Conservation (phyloP, 2,797 vertebrate species). For the Gastrophryne carolinensis region DNA sequence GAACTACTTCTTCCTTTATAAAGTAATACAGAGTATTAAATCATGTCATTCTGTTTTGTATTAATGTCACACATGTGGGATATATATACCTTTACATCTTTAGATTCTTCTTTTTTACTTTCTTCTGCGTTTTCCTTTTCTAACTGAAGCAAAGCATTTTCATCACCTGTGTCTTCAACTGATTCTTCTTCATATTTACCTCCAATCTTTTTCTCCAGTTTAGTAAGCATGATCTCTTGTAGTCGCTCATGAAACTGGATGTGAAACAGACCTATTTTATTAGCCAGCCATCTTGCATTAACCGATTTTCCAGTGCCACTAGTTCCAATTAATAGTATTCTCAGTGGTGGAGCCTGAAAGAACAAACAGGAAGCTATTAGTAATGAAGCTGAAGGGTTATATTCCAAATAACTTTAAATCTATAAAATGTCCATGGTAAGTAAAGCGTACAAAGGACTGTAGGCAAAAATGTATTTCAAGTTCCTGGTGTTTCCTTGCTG, state of each 20-base stretch:
- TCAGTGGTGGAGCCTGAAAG: constrained; percentile 81
- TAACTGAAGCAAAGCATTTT: constrained; percentile 38
- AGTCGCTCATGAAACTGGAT: constrained; percentile 90
- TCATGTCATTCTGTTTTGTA: too few species aligned
- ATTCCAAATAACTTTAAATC: too few species aligned
- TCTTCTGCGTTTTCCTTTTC: constrained; percentile 24
- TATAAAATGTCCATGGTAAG: too few species aligned
- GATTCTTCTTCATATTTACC: constrained; percentile 70
- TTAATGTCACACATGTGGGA: not conserved
- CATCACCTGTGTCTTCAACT: constrained; percentile 55
- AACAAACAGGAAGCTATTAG: not conserved
- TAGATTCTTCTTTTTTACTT: constrained; percentile 56
- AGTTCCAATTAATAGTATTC: constrained; percentile 80
- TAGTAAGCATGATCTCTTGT: constrained; percentile 82
- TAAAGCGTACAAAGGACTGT: too few species aligned
- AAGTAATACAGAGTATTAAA: constrained; percentile 1
- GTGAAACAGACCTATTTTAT: constrained; percentile 85
- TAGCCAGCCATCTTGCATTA: constrained; percentile 76
- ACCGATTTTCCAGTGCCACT: constrained; percentile 85
- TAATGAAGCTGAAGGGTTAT: too few species aligned
- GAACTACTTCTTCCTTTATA: constrained; percentile 59
- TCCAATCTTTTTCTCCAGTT: constrained; percentile 73
- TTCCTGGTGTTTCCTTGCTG: too few species aligned
- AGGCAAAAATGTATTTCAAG: too few species aligned
- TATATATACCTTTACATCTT: constrained; percentile 57